Evolutionary conservation across 2,888 invertebrate species (phyloP), one percentile per base, ranked within the genome.

Genomic region (Nebria salina): DNA sequence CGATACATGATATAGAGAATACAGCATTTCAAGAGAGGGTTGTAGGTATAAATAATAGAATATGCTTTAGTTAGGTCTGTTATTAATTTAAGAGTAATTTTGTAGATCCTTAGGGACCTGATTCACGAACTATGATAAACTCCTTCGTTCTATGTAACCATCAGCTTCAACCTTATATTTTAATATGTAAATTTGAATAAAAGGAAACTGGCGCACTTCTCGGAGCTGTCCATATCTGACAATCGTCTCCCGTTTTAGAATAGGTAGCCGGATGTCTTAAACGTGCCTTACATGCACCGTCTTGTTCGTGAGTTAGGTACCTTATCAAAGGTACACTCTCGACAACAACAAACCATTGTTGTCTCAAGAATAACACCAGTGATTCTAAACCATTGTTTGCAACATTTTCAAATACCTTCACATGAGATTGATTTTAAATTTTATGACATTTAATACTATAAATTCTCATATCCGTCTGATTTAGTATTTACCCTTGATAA

Each of bases 191-290:
- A 54, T 54, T 3, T 1, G 54, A 54, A 54, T 54, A 54, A 54
- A 54, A 54, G 54, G 54, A 13, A 54, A 54, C 13, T 54, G 11
- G 54, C 54, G 13, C 13, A 54, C 13, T 54, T 54, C 54, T 54
- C 13, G 54, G 54, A 54, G 54, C 54, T 54, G 54, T 54, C 54
- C 54, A 54, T 54, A 54, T 54, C 54, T 54, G 54, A 54, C 54
- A 54, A 54, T 54, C 54, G 54, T 54, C 54, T 54, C 54, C 7
- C 54, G 54, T 54, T 54, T 13, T 54, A 8, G 54, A 54, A 54
- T 54, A 54, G 54, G 54, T 54, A 54, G 54, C 54, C 54, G 54
- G 54, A 54, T 54, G 54, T 54, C 54, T 54, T 54, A 54, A 54
- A 54, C 54, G 54, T 54, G 54, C 54, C 54, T 34, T 34, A 34